phyloP scores from a whole-genome alignment of 2,797 vertebrate genomes.

The Helarctos malayanus region DNA sequence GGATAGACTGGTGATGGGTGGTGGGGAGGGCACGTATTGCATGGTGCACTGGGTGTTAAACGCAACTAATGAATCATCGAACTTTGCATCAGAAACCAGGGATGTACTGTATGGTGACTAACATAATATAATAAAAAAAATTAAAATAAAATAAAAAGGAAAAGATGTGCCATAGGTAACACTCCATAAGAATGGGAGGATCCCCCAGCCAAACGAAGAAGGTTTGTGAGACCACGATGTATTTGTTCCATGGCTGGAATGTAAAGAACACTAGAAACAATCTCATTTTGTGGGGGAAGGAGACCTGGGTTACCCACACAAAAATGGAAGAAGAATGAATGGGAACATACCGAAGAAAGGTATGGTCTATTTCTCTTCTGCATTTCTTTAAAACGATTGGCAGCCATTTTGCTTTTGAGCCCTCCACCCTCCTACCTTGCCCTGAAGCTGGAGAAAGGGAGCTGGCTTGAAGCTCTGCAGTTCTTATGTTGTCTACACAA shows the following conservation, averaged over 20 bases:
- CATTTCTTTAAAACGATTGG: fast-evolving
- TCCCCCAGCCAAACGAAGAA: neutral
- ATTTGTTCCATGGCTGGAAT: neutral
- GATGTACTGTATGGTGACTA: too few species aligned
- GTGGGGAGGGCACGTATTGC: too few species aligned
- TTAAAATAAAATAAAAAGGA: too few species aligned
- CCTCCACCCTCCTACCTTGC: neutral
- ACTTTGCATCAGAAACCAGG: too few species aligned
- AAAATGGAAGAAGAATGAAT: too few species aligned
- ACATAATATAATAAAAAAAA: too few species aligned
- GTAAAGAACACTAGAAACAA: neutral
- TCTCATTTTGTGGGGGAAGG: neutral
- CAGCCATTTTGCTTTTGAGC: neutral
- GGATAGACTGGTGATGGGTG: too few species aligned
- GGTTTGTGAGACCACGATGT: neutral
- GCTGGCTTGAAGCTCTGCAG: neutral
- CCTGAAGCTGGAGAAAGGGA: neutral
- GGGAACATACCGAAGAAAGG: neutral
- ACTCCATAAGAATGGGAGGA: fast-evolving
- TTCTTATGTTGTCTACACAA: too few species aligned
- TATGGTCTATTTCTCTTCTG: neutral
- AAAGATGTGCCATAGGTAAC: neutral
- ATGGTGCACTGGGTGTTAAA: too few species aligned
- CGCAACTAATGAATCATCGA: too few species aligned
- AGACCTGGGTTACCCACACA: neutral